Evolutionary conservation across 2,888 invertebrate genomes (phyloP), one percentile per base, ranked within the genome.

Genomic region (Drosophila helvetica): DNA sequence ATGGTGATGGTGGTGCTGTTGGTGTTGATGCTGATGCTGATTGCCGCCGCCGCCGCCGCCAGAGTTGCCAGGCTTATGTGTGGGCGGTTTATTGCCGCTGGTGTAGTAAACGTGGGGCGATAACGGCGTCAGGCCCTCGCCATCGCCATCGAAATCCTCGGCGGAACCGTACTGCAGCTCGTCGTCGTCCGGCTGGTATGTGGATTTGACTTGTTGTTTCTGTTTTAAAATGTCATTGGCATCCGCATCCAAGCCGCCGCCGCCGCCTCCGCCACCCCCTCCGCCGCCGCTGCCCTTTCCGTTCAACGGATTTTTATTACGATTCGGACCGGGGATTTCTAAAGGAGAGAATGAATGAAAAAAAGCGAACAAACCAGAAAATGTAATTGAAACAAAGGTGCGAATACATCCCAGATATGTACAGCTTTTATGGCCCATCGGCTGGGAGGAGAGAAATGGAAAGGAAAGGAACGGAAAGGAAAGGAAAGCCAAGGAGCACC

Each of bases 311-410:
- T 93, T 94, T 83, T 92, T 93, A 70, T 92, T 93, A 68, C 93
- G 91, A 46, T 94, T 94, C 9, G 95, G 95, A 38, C 95, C 95
- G n/a, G 95, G 95, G 81, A 96, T 96, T 93, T 96, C 96, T 96
- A 93, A 66, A 60, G 64, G 47, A 59, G 78, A 43, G 76, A 75
- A 47, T 65, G 72, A 64, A 77, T 75, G 66, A 38, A 73, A 67
- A 17, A 5, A 18, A 19, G n/a, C 18, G 3, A 53, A 19, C 19
- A 46, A 33, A 54, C 60, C 59, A 61, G 57, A 62, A 68, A 69
- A 58, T 62, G 77, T 88, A 88, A 88, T 88, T 88, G 88, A 88
- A 88, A 88, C 76, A 83, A 85, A 88, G 78, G 71, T 76, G 75
- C 43, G 42, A 69, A 68, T 47, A 47, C 43, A 51, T 47, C n/a